These are phyloP conservation scores for Emmelina monodactyla DNA, from an alignment of 2,888 invertebrate genomes.

Conservation along the genomic window DNA sequence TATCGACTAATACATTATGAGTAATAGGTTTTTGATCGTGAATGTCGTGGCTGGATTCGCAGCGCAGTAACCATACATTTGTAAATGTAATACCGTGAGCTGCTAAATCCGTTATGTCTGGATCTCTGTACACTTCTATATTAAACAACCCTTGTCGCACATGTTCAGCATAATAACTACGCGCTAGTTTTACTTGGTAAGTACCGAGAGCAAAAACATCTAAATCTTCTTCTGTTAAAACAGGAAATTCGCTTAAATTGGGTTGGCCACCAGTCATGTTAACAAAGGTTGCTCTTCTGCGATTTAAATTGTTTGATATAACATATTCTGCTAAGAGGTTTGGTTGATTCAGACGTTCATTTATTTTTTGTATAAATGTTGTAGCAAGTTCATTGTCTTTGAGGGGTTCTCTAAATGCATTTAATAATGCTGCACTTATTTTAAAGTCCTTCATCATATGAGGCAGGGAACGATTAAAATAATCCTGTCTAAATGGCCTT, in stretches of 20 bases:
- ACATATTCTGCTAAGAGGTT: constrained; percentile 7
- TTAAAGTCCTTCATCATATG: constrained; percentile 6
- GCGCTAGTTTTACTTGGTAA: constrained; percentile 5
- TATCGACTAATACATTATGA: constrained; percentile 4
- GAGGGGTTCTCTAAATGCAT: constrained; percentile 2
- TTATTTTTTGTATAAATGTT: too few relatives aligned
- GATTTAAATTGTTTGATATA: constrained; percentile 5
- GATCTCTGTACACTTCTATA: constrained; percentile 1
- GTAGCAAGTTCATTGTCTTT: neutral
- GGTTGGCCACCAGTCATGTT: constrained; percentile 6
- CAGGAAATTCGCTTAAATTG: constrained; percentile 3
- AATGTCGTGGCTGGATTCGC: constrained; percentile 2
- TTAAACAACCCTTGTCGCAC: constrained; percentile 1
- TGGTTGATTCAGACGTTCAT: constrained; percentile 3
- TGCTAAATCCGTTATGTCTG: constrained; percentile 3
- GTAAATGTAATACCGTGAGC: constrained; percentile 3
- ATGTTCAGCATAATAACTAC: constrained; percentile 7
- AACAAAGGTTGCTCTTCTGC: constrained; percentile 5
- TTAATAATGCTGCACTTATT: constrained; percentile 4
- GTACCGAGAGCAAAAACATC: constrained; percentile 4
- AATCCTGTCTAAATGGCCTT: constrained; percentile 11
- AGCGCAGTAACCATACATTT: too few relatives aligned
- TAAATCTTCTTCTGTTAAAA: constrained; percentile 2
- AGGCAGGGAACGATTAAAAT: constrained; percentile 12
- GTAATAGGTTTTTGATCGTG: constrained; percentile 3